A percentile compares a stretch with the other conserved stretches of the same genome.
Evolutionary conservation across 2,113 vertebrate species (phyloP).

Genomic region (Brevimyrus niger): DNA sequence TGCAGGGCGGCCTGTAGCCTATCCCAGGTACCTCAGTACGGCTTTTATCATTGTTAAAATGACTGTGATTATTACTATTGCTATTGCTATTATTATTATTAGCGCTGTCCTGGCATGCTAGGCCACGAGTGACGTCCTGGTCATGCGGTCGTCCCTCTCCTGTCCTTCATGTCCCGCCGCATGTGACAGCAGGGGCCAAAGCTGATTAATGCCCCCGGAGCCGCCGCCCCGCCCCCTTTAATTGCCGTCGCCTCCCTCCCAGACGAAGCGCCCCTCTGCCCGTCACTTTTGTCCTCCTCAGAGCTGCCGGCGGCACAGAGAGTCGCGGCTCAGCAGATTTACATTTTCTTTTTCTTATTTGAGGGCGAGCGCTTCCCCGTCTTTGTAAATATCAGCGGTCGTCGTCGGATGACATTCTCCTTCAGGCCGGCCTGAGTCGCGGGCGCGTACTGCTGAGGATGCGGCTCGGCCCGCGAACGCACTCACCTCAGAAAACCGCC

Average conservation of each 20-base stretch:
- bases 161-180: neutral
- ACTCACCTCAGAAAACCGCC: neutral
- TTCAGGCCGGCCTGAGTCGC: neutral
- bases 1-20: neutral
- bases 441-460: neutral
- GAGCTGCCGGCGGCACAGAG: neutral
- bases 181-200: neutral
- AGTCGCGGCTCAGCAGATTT: neutral
- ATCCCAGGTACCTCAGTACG: neutral
- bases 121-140: neutral
- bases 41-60: neutral
- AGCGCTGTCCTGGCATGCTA: neutral
- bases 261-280: neutral
- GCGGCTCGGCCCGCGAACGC: neutral
- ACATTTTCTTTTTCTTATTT: neutral
- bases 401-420: neutral
- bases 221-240: neutral
- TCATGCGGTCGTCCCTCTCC: neutral
- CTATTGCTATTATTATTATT: neutral
- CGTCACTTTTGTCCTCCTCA: conserved; percentile 5
- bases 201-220: neutral
- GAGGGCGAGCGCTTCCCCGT: neutral
- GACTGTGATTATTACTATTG: neutral
- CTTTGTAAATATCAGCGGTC: neutral
- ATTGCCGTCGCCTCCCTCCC: neutral